These are phyloP conservation scores for Epizoanthus fatuus DNA, from an alignment of 92 coral and sea anemone species.

Conservation along the genomic window DNA sequence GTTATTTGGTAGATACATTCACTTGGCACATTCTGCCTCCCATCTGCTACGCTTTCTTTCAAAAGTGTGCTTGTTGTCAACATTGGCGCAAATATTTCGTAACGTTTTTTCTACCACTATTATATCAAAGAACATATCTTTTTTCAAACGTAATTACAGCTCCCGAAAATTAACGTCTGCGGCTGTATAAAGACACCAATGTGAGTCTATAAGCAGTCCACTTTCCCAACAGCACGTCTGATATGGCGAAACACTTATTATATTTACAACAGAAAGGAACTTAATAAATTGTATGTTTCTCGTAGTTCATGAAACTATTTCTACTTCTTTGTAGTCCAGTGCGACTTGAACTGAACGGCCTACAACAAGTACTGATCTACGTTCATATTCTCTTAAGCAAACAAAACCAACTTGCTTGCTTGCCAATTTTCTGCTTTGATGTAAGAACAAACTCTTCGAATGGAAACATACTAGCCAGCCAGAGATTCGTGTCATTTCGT, in stretches of 20 bases:
- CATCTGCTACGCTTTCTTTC: conserved; percentile 48
- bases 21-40: conserved; percentile 20
- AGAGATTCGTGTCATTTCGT: no score
- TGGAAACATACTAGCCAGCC: no score
- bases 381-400: no score
- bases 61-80: conserved; percentile 45
- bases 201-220: background rate
- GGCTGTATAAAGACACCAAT: conserved; percentile 2
- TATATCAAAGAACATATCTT: conserved; percentile 28
- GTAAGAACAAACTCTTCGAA: no score
- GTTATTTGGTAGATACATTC: conserved; percentile 25
- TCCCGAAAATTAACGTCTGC: conserved; percentile 10
- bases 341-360: no score
- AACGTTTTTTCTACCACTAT: conserved; percentile 39
- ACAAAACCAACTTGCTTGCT: no score
- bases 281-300: background rate
- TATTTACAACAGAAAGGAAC: conserved; percentile 1
- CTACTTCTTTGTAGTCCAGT: background rate
- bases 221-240: background rate
- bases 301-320: background rate
- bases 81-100: conserved; percentile 27
- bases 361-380: no score
- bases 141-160: conserved; percentile 13
- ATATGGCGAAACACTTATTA: background rate
- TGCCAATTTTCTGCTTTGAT: no score